A percentile compares a stretch with the other conserved stretches of the same genome.
Conservation (phyloP, 1,140 invertebrate species). For the Aphis gossypii region DNA sequence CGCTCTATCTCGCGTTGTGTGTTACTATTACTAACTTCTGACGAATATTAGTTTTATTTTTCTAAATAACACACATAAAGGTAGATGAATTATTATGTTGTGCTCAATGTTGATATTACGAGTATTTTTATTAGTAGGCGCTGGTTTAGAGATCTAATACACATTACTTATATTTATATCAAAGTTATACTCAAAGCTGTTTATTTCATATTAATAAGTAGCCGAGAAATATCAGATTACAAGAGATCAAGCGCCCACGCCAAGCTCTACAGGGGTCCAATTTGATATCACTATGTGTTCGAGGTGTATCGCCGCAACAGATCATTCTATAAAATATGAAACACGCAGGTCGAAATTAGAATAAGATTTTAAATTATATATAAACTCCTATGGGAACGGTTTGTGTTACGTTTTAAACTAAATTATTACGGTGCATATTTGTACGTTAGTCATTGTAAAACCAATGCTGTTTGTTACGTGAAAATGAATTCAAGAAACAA, state of each 20-base stretch:
- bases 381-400: not conserved
- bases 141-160: not conserved
- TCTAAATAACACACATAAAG: not conserved
- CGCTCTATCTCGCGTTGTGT: not conserved
- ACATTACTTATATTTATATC: not conserved
- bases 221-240: conserved; percentile 48
- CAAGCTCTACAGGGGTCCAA: conserved; percentile 47
- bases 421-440: conserved; percentile 40
- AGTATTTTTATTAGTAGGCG: not conserved
- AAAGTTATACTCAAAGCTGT: conserved; percentile 19
- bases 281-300: conserved; percentile 20
- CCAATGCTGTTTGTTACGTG: conserved; percentile 15
- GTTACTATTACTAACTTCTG: not conserved
- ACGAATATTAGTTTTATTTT: not conserved
- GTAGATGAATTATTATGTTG: not conserved
- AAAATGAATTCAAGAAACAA: conserved; percentile 30
- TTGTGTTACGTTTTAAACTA: not conserved
- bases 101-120: not conserved
- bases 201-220: conserved; percentile 46
- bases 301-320: conserved; percentile 28
- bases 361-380: not conserved
- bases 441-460: not conserved
- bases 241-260: conserved; percentile 47
- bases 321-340: conserved; percentile 39
- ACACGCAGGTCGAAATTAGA: conserved; percentile 34